Evolutionary conservation across 2,113 vertebrate genomes (phyloP), one percentile per base, ranked within the genome.

Genomic region (Orcinus orca): DNA sequence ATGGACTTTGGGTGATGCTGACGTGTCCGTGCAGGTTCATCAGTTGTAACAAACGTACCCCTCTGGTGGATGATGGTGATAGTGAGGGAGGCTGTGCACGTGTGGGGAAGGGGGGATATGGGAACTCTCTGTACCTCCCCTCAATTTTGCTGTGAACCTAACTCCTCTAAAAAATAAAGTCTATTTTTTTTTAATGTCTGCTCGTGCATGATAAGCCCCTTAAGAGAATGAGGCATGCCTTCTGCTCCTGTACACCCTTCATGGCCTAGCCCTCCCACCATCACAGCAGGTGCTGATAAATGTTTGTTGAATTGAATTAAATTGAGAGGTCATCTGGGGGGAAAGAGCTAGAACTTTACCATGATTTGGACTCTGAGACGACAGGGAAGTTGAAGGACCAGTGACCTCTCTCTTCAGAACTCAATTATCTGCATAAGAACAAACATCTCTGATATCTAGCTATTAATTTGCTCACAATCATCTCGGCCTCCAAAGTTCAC

Each of bases 361-460:
- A 93, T 96, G 88, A 96, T 92, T 79, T 93, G 81, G 88, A 80
- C 65, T 94, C 79, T 3, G 36, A 83, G 60, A 90, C 0, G 2
- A 90, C 0, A 5, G n/a, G 20, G 23, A 97, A 91, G 62, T 67
- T 73, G 93, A 81, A 94, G 77, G 67, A 81, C 82, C 74, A 33
- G 62, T 94, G 95, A 95, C 91, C 96, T 85, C 85, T 90, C 81
- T 94, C 96, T 95, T 97, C 95, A 94, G 91, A 96, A 95, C 97
- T 88, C 96, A 94, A 94, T 98, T 97, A 96, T 96, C 92, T 95
- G 88, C 88, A 68, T 88, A 88, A 94, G 91, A 97, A 97, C 81
- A 62, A 88, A 91, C 1, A 0, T 77, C 81, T 97, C 81, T 0
- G 50, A 65, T 85, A 97, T 79, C 93, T 83, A 88, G 91, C 88